Conservation (phyloP, 1,140 invertebrate species). For the Musca vetustissima region DNA sequence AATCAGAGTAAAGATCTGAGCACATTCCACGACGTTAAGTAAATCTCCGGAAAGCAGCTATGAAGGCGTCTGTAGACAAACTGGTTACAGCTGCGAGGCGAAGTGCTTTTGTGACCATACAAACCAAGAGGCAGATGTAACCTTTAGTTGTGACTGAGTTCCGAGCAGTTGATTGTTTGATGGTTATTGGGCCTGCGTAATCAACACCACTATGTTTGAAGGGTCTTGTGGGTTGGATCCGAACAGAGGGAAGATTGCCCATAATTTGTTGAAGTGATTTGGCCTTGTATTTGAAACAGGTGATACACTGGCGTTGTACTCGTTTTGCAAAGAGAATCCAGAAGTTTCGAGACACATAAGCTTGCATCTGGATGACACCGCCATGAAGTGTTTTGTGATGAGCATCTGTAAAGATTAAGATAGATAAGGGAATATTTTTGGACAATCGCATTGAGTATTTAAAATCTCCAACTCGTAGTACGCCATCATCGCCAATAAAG, state of each 20-base stretch:
- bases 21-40: conserved; percentile 43
- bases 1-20: conserved; percentile 19
- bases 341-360: conserved; percentile 25
- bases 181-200: conserved; percentile 47
- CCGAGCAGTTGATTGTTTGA: conserved; percentile 25
- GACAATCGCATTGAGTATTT: conserved; percentile 34
- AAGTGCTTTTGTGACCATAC: not conserved
- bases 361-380: conserved; percentile 24
- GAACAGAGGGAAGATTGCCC: conserved; percentile 43
- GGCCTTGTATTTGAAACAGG: conserved; percentile 33
- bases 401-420: conserved; percentile 36
- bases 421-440: conserved; percentile 27
- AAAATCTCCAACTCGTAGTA: too few species aligned
- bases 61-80: not conserved
- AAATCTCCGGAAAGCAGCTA: conserved; percentile 38
- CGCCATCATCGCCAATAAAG: too few species aligned
- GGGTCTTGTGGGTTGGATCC: conserved; percentile 37
- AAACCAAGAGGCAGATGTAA: conserved; percentile 7
- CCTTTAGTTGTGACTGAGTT: not conserved
- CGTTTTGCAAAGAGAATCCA: conserved; percentile 28
- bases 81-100: conserved; percentile 1
- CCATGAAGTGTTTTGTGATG: conserved; percentile 37
- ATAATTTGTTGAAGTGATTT: conserved; percentile 34
- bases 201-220: conserved; percentile 53
- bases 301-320: too few species aligned